phyloP scores from a whole-genome alignment of 2,113 vertebrate species.

The Bombycilla garrulus region DNA sequence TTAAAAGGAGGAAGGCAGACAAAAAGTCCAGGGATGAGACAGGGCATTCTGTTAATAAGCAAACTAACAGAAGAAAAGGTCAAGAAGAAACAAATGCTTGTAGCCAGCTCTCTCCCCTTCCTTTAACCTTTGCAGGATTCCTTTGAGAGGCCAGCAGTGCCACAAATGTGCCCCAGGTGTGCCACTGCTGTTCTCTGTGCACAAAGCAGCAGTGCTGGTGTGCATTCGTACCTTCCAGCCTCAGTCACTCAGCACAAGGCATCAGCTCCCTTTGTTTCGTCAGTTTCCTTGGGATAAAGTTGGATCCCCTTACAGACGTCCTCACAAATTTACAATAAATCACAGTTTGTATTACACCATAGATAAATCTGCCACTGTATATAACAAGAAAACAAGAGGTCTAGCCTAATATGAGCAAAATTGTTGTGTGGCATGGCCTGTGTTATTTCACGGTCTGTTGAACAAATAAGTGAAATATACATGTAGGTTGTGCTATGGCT shows the following conservation, averaged over 20 bases:
- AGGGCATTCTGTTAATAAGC: not conserved
- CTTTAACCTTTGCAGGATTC: not conserved
- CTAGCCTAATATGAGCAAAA: not conserved
- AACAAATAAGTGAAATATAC: not conserved
- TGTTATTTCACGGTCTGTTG: not conserved
- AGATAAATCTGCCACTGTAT: not conserved
- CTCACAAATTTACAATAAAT: not conserved
- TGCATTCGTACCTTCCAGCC: rapidly evolving
- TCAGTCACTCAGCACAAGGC: not conserved
- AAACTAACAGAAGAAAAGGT: not conserved
- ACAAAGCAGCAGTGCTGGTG: not conserved
- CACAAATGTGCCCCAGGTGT: not conserved
- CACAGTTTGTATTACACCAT: too few species aligned
- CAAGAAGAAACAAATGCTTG: not conserved
- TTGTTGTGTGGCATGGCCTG: not conserved
- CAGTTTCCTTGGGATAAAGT: not conserved
- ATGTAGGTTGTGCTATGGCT: not conserved
- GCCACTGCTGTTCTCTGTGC: not conserved
- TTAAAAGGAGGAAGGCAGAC: not conserved
- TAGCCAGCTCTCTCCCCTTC: not conserved
- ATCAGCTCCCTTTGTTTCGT: not conserved
- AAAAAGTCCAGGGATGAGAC: not conserved
- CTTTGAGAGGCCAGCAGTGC: not conserved
- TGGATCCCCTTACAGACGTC: not conserved
- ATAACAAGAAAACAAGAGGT: not conserved